Conservation (phyloP, 2,113 vertebrate species). For the Cynocephalus volans region DNA sequence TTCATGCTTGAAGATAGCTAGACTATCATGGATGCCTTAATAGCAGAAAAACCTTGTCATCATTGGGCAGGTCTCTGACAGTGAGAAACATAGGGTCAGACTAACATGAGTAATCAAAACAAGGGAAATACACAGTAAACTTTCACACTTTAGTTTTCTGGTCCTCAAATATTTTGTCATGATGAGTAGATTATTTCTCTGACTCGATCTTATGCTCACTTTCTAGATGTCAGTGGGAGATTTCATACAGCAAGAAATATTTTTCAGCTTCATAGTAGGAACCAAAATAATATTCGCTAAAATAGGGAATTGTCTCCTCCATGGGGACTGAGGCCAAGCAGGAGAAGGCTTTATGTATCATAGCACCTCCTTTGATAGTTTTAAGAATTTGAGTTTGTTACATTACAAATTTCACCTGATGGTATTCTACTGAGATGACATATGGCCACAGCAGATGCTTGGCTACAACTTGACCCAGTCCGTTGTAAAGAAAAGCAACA, state of each 20-base stretch:
- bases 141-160: conserved; percentile 1
- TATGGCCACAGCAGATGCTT: conserved; percentile 74
- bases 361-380: not conserved
- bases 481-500: not conserved
- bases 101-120: not conserved
- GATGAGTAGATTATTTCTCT: not conserved
- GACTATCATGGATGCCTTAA: not conserved
- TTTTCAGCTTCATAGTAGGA: not conserved
- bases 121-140: not conserved
- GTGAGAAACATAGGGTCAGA: not conserved
- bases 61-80: not conserved
- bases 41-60: not conserved
- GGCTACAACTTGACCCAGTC: conserved; percentile 56
- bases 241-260: not conserved
- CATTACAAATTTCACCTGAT: conserved; percentile 62
- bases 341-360: not conserved
- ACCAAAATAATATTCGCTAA: conserved; percentile 54
- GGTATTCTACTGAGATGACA: conserved; percentile 9
- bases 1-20: not conserved
- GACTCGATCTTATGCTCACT: not conserved
- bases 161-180: not conserved
- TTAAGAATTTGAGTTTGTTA: conserved; percentile 55
- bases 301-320: not conserved
- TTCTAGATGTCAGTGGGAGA: not conserved
- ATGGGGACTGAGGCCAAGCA: not conserved